A percentile compares a stretch with the other conserved stretches of the same genome.
Evolutionary conservation across 2,797 vertebrate species (phyloP).

Genomic region (Eutrigla gurnardus): DNA sequence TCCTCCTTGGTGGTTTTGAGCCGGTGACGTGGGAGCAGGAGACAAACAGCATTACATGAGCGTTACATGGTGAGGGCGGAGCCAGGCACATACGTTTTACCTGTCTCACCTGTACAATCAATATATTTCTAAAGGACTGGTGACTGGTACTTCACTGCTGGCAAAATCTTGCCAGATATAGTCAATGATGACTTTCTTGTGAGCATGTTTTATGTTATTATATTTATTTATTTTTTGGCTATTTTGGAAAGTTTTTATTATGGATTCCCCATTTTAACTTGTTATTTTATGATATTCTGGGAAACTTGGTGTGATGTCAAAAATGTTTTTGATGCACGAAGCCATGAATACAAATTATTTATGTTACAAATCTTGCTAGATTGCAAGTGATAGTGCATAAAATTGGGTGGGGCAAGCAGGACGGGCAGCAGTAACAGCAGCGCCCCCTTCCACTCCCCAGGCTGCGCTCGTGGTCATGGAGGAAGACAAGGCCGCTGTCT

Average conservation of each 20-base stretch:
- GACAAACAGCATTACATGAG: slow-evolving; percentile 31
- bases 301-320: not conserved
- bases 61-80: not conserved
- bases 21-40: slow-evolving; percentile 5
- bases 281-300: not conserved
- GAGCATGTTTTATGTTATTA: not conserved
- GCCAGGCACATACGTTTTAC: not conserved
- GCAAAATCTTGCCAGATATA: no score
- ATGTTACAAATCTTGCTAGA: no score
- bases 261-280: not conserved
- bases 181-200: not conserved
- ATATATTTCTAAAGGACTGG: not conserved
- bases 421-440: slow-evolving; percentile 56
- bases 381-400: not conserved
- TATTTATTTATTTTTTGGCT: not conserved
- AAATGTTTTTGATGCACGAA: not conserved
- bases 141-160: no score
- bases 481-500: slow-evolving; percentile 72
- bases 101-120: not conserved
- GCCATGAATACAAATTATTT: not conserved
- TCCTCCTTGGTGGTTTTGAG: slow-evolving; percentile 85
- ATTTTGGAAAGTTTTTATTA: not conserved
- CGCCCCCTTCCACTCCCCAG: slow-evolving; percentile 61
- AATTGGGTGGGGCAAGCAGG: slow-evolving; percentile 57
- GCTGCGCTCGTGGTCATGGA: slow-evolving; percentile 34